phyloP scores from a whole-genome alignment of 53 echinoderm and acorn worm genomes.

The Temnopleurus reevesii region DNA sequence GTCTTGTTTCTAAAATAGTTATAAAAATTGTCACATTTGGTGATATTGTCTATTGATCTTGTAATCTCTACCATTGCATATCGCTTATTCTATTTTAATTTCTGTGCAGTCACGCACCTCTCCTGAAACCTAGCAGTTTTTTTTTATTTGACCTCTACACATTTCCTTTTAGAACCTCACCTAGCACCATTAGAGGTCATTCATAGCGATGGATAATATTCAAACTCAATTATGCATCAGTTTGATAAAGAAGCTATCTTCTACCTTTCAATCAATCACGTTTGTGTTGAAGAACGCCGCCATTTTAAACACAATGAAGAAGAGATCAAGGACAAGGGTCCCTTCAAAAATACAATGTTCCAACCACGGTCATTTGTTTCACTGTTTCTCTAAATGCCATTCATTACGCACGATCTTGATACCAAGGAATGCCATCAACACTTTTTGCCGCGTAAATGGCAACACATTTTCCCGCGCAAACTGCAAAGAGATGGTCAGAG shows the following conservation, averaged over 20 bases:
- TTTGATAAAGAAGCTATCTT: background rate
- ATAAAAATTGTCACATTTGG: too few species aligned
- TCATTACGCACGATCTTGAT: slow-evolving; percentile 6
- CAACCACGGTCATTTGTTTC: background rate
- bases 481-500: background rate
- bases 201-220: background rate
- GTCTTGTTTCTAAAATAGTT: too few species aligned
- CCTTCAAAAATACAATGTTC: background rate
- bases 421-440: background rate
- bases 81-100: too few species aligned
- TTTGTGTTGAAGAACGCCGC: background rate
- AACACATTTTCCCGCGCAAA: too few species aligned
- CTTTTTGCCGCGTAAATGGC: background rate
- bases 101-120: too few species aligned
- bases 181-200: background rate
- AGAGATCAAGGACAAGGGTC: background rate
- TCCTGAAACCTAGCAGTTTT: too few species aligned
- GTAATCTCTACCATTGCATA: too few species aligned
- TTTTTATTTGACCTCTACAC: too few species aligned
- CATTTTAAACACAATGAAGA: background rate
- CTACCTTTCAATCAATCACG: background rate
- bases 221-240: background rate
- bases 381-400: background rate
- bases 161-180: background rate
- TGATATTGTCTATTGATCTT: too few species aligned